Conservation (phyloP, 1,140 invertebrate species). For the Eupristina koningsbergeri region DNA sequence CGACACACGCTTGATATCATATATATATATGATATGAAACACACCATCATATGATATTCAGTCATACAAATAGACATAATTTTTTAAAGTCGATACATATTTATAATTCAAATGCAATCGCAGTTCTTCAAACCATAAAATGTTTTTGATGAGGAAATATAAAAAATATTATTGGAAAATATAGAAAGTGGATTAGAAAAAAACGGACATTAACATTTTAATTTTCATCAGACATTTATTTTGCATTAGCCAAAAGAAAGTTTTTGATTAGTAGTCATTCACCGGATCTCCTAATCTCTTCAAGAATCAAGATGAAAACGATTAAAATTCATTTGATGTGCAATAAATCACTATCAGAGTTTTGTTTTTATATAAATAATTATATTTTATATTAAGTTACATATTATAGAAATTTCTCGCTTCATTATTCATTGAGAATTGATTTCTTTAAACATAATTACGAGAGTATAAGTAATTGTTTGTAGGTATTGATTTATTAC, state of each 20-base stretch:
- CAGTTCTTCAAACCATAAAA: too few species aligned
- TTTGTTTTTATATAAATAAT: not conserved
- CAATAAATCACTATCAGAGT: not conserved
- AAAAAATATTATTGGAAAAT: too few species aligned
- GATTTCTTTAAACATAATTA: not conserved
- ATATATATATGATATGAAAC: not conserved
- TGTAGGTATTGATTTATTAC: not conserved
- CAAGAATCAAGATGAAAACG: too few species aligned
- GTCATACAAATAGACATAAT: not conserved
- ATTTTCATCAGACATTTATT: too few species aligned
- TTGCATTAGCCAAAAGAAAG: too few species aligned
- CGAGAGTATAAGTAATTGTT: not conserved
- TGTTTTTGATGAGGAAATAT: too few species aligned
- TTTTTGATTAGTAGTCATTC: too few species aligned
- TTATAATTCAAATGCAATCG: not conserved
- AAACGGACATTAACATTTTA: too few species aligned
- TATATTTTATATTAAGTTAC: not conserved
- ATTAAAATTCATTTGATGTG: too few species aligned
- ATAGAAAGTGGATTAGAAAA: too few species aligned
- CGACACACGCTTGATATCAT: not conserved
- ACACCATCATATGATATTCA: not conserved
- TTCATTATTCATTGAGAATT: not conserved
- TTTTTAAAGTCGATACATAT: not conserved
- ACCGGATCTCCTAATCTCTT: too few species aligned
- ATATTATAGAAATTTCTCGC: not conserved